These are phyloP conservation scores for Cactoblastis cactorum DNA, from an alignment of 2,888 invertebrate species.

Conservation along the genomic window DNA sequence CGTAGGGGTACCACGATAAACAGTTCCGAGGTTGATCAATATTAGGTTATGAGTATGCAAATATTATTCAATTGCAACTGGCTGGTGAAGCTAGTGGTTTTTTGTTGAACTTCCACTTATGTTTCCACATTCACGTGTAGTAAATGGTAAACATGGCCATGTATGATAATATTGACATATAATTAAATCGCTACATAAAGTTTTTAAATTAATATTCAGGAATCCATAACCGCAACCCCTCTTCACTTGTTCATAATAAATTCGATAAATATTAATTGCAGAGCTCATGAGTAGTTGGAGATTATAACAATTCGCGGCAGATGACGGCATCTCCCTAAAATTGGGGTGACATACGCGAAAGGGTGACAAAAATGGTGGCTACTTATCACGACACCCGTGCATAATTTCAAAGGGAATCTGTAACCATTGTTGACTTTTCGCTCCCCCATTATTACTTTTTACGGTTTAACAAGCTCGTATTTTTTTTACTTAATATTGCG, in stretches of 20 bases:
- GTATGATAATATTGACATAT: too few species aligned
- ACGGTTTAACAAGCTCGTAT: conserved; percentile 78
- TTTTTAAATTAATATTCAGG: background rate
- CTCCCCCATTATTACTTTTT: conserved; percentile 75
- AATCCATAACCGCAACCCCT: background rate
- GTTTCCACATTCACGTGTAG: too few species aligned
- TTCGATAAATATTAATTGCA: conserved; percentile 11
- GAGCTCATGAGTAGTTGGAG: background rate
- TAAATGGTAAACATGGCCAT: too few species aligned
- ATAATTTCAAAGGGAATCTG: conserved; percentile 54
- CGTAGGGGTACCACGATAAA: background rate
- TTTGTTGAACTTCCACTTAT: too few species aligned
- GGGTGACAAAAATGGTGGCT: conserved; percentile 40
- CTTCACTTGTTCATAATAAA: background rate
- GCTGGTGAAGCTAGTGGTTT: background rate
- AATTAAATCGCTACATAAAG: background rate
- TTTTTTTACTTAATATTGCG: conserved; percentile 74
- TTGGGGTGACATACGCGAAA: conserved; percentile 18
- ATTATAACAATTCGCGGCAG: conserved; percentile 10
- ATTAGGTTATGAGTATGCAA: conserved; percentile 4
- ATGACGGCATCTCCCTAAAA: conserved; percentile 18
- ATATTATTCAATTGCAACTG: conserved; percentile 1
- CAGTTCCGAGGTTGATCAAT: background rate
- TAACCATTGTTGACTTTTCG: conserved; percentile 72
- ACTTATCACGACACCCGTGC: conserved; percentile 45